Conservation (phyloP, 2,113 vertebrate species). For the Phyllostomus hastatus region DNA sequence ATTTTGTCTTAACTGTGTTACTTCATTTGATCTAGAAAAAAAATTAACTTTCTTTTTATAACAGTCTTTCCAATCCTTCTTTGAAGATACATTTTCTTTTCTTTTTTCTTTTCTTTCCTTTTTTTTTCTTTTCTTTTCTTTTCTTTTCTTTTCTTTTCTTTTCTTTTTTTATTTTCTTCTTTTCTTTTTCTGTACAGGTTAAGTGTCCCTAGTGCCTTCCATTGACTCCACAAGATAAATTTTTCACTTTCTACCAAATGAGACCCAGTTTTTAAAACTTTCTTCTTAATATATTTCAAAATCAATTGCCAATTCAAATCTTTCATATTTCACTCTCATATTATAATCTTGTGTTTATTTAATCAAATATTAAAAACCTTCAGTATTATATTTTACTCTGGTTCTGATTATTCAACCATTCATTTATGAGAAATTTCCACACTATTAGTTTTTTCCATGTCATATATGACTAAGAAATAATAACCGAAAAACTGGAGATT, state of each 20-base stretch:
- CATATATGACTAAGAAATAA: background rate
- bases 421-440: background rate
- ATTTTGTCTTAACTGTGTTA: background rate
- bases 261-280: background rate
- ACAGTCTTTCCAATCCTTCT: background rate
- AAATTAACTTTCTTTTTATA: background rate
- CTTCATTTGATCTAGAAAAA: background rate
- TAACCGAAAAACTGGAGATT: background rate
- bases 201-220: background rate
- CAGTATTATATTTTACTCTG: background rate
- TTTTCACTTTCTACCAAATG: background rate
- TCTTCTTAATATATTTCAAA: background rate
- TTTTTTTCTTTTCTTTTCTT: too few species aligned
- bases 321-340: background rate
- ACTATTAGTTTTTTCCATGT: background rate
- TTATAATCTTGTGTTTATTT: background rate
- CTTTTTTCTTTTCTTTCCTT: too few species aligned
- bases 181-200: background rate
- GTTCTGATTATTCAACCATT: background rate
- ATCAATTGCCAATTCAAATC: background rate
- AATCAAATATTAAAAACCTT: background rate
- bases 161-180: background rate
- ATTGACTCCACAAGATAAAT: background rate
- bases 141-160: too few species aligned
- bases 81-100: background rate